Evolutionary conservation across 2,797 vertebrate species (phyloP).

Genomic region (Esox lucius): DNA sequence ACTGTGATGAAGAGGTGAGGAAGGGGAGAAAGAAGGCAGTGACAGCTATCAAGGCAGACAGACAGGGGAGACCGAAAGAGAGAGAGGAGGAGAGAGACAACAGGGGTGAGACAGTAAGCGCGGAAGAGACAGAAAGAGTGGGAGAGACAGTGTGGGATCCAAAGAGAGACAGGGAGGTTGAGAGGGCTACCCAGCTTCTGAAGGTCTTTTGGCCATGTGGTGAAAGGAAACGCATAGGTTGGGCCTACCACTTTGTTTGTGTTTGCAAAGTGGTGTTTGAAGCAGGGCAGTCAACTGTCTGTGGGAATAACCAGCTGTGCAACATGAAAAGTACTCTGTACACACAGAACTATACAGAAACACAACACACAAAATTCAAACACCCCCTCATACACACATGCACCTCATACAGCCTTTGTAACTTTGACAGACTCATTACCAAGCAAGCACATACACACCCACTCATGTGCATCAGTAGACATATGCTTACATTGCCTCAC

Average conservation of each 20-base stretch:
- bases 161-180: no score
- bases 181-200: no score
- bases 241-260: conserved; percentile 8
- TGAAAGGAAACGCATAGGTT: conserved; percentile 5
- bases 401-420: conserved; percentile 1
- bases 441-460: conserved; percentile 6
- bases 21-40: no score
- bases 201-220: no score
- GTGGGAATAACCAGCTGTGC: conserved; percentile 20
- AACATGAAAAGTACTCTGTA: conserved; percentile 3
- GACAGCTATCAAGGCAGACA: no score
- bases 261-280: conserved; percentile 14
- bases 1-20: no score
- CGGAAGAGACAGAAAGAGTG: no score
- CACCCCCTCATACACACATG: neutral
- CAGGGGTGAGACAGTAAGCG: no score
- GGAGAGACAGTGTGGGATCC: no score
- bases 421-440: conserved; percentile 13
- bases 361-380: no score
- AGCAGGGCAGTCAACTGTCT: conserved; percentile 31
- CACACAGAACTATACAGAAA: conserved; percentile 6
- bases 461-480: conserved; percentile 1
- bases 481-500: conserved; percentile 6
- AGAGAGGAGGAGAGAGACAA: no score
- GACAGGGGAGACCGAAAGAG: no score